Base-by-base conservation (phyloP, 2,888 invertebrate species). In the Pimpla rufipes region DNA sequence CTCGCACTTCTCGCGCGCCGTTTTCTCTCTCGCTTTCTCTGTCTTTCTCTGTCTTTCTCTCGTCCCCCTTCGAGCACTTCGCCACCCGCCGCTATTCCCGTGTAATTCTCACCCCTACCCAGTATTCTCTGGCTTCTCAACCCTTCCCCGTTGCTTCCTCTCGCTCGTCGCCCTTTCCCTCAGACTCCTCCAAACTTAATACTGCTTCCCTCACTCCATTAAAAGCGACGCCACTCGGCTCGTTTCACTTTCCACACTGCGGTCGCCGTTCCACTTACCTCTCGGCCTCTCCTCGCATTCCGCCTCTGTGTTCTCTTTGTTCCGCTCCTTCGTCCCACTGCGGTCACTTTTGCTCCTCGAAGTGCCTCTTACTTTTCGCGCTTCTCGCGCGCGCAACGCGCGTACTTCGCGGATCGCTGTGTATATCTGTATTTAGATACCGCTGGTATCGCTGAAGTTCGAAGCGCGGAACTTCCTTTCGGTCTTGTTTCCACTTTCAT, bases 171-270 rank as follows among this genome's bases (percentile, higher is more conserved):
- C 85, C 84, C 87, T 84, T 64, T 81, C 81, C 83, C 87, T 85
- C 84, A 89, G 84, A 85, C 89, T 90, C 89, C 5, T 90, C 84
- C 16, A 70, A 90, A 91, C 88, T 91, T 91, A 90, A 90, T 89
- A 90, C 88, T 89, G 88, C 89, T 92, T 91, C 90, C 90, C 89
- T 90, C 91, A 90, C 90, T 91, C 91, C 91, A 92, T 93, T 93
- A 92, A 92, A 90, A 92, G 92, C 90, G 86, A 89, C 86, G 90
- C 90, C 88, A 90, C 89, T 90, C 89, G 91, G 90, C 89, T 92
- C 91, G 91, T 92, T 92, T 91, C 91, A 90, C 92, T 91, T 90
- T 87, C 89, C 90, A 89, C 91, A 90, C 86, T 90, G 90, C 88
- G 91, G 90, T 90, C 88, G 89, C 81, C 88, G 88, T 87, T 86